These are phyloP conservation scores for Heliconius ismenius DNA, from an alignment of 2,888 invertebrate species.

Conservation along the genomic window DNA sequence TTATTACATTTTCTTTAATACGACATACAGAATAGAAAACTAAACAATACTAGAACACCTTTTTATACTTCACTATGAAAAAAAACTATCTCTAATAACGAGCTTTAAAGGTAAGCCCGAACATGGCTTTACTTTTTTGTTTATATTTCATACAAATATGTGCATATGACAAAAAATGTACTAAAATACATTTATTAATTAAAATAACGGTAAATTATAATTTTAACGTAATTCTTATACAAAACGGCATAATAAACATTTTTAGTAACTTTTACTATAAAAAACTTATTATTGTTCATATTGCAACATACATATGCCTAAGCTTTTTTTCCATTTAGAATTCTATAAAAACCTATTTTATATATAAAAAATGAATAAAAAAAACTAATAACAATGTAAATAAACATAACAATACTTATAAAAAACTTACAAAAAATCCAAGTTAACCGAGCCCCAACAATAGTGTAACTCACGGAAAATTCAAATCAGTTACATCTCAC, in stretches of 20 bases:
- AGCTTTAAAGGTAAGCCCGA: background rate
- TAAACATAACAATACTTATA: background rate
- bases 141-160: background rate
- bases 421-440: background rate
- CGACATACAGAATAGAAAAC: background rate
- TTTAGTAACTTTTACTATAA: background rate
- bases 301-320: background rate
- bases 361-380: background rate
- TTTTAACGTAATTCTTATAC: background rate
- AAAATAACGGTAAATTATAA: background rate
- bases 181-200: background rate
- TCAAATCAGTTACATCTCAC: slow-evolving; percentile 1
- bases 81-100: background rate
- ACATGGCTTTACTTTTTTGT: too few species aligned
- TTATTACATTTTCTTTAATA: background rate
- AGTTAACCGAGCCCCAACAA: background rate
- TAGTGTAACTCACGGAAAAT: background rate
- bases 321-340: too few species aligned
- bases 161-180: background rate
- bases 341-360: too few species aligned
- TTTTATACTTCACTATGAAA: background rate
- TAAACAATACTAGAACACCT: background rate
- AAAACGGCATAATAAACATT: background rate
- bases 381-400: background rate
- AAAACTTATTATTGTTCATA: background rate